phyloP scores from a whole-genome alignment of 2,797 vertebrate genomes.

The Mormyrops boulengeri region DNA sequence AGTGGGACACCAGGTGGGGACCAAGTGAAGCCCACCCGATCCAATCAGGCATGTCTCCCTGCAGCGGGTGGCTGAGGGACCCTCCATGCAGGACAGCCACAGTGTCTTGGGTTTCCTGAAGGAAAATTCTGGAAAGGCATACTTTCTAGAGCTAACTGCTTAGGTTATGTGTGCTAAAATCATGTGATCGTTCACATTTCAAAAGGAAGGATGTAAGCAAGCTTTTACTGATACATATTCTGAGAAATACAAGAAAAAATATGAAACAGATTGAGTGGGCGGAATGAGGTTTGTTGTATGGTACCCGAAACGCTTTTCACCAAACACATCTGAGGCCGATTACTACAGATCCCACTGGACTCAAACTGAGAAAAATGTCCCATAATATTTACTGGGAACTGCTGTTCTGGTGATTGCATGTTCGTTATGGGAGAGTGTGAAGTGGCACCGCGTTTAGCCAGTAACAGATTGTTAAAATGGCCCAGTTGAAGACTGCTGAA shows the following conservation, averaged over 20 bases:
- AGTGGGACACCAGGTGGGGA: constrained; percentile 92
- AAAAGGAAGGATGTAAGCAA: background rate
- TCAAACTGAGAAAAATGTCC: background rate
- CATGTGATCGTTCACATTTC: background rate
- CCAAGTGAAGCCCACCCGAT: too few species aligned
- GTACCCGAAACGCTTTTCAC: background rate
- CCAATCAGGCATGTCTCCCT: background rate
- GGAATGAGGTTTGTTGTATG: background rate
- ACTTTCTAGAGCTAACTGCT: background rate
- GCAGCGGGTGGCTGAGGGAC: background rate
- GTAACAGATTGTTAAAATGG: background rate
- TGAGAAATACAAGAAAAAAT: background rate
- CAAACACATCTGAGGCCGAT: background rate
- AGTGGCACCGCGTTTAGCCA: background rate
- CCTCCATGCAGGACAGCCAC: background rate
- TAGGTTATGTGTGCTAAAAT: background rate
- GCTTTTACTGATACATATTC: background rate
- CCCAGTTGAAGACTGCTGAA: background rate
- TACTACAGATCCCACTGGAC: background rate
- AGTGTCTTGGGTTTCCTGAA: background rate
- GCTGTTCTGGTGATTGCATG: background rate
- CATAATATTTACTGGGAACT: background rate
- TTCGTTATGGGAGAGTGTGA: background rate
- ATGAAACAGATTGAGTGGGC: background rate
- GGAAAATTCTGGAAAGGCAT: background rate